phyloP scores from a whole-genome alignment of 1,140 invertebrate genomes.

The Drosophila jambulina region DNA sequence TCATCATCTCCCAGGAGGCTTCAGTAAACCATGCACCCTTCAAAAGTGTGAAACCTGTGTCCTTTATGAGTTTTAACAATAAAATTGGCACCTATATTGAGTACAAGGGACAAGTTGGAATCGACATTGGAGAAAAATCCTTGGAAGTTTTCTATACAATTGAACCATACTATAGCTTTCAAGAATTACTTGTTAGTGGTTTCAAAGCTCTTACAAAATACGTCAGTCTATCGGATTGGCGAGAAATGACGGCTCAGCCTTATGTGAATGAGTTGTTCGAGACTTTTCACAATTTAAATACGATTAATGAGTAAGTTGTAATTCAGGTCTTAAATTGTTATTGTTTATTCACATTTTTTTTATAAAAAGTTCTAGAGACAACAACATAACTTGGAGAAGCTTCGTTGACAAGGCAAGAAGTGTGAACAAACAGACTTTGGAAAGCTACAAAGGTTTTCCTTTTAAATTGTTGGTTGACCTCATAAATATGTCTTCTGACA shows the following conservation, averaged over 20 bases:
- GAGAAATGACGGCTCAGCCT: not conserved
- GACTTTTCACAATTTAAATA: not conserved
- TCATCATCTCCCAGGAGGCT: not conserved
- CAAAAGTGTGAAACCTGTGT: not conserved
- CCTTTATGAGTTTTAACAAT: not conserved
- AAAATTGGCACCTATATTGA: slow-evolving; percentile 3
- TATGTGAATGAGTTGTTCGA: not conserved
- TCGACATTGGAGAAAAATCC: no score
- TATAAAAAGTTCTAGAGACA: not conserved
- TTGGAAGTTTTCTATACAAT: not conserved
- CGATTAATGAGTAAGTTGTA: not conserved
- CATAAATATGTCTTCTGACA: no score
- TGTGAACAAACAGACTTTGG: not conserved
- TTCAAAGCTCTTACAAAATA: not conserved
- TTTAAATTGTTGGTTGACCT: not conserved
- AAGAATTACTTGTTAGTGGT: not conserved
- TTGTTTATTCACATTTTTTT: not conserved
- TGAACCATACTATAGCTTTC: not conserved
- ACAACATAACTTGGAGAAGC: not conserved
- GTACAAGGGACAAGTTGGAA: not conserved
- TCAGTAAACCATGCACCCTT: not conserved
- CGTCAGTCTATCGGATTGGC: not conserved
- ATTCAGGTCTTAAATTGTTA: no score
- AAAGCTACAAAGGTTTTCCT: no score
- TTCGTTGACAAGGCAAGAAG: not conserved